These are phyloP conservation scores for Schizotus pectinicornis DNA, from an alignment of 2,888 invertebrate species.

Conservation along the genomic window DNA sequence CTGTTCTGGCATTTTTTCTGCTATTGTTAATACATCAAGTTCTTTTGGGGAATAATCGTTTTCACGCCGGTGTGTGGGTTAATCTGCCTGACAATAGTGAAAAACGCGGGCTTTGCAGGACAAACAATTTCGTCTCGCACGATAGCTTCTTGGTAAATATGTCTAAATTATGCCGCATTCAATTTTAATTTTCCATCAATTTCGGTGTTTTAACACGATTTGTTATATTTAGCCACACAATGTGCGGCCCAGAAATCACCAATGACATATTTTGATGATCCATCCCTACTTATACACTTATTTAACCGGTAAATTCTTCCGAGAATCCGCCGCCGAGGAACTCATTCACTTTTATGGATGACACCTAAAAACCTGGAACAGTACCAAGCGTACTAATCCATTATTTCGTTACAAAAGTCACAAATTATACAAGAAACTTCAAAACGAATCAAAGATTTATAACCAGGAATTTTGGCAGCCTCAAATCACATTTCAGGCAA, in stretches of 20 bases:
- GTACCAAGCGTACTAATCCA: too few relatives aligned
- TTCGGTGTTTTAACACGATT: conserved; percentile 5
- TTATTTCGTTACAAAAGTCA: too few relatives aligned
- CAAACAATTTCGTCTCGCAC: conserved; percentile 33
- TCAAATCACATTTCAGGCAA: too few relatives aligned
- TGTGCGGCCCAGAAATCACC: too few relatives aligned
- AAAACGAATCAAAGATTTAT: too few relatives aligned
- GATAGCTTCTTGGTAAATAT: conserved; percentile 21
- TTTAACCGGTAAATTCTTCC: conserved; percentile 8
- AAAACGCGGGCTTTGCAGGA: conserved; percentile 1
- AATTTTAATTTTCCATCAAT: conserved; percentile 8
- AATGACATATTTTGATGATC: conserved; percentile 2
- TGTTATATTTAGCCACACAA: background rate
- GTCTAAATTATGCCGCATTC: conserved; percentile 22
- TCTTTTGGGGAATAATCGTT: conserved; percentile 31
- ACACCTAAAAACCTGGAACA: background rate
- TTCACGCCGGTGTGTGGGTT: conserved; percentile 27
- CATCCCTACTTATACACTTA: conserved; percentile 6
- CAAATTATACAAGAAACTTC: too few relatives aligned
- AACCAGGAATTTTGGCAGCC: too few relatives aligned
- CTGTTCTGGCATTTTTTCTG: conserved; percentile 15
- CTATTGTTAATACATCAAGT: conserved; percentile 22
- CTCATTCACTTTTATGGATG: background rate
- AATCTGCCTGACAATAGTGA: conserved; percentile 8
- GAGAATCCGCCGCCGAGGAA: background rate